Conservation (phyloP, 2,888 invertebrate genomes). For the Heliconius ismenius region DNA sequence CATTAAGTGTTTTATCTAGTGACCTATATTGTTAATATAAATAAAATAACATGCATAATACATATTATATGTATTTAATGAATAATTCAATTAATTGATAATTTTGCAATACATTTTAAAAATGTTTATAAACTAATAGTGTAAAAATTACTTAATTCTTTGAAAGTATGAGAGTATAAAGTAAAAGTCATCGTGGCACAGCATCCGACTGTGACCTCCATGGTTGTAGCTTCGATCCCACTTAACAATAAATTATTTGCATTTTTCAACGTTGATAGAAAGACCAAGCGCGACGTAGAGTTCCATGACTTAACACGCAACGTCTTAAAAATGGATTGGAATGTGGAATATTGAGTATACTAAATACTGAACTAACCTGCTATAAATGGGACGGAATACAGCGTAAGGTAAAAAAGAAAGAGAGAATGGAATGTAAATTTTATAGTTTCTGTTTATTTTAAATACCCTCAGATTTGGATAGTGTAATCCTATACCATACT, state of each 20-base stretch:
- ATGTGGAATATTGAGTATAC: too few species aligned
- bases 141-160: background rate
- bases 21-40: slow-evolving; percentile 46
- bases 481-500: background rate
- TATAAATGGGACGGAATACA: too few species aligned
- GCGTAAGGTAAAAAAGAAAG: too few species aligned
- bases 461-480: background rate
- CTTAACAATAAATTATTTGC: too few species aligned
- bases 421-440: background rate
- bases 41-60: background rate
- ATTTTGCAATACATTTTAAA: background rate
- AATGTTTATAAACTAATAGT: background rate
- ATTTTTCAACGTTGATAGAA: too few species aligned
- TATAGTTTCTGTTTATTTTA: background rate
- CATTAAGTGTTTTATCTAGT: slow-evolving; percentile 48
- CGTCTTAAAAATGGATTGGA: background rate
- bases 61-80: background rate
- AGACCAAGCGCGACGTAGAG: too few species aligned
- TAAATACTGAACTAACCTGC: too few species aligned
- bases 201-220: too few species aligned
- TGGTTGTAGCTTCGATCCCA: too few species aligned
- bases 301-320: background rate
- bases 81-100: slow-evolving; percentile 14
- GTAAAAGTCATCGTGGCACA: too few species aligned
- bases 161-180: background rate